A percentile compares a stretch with the other conserved stretches of the same genome.
Conservation (phyloP, 2,113 vertebrate genomes). For the Pomatostomus ruficeps region DNA sequence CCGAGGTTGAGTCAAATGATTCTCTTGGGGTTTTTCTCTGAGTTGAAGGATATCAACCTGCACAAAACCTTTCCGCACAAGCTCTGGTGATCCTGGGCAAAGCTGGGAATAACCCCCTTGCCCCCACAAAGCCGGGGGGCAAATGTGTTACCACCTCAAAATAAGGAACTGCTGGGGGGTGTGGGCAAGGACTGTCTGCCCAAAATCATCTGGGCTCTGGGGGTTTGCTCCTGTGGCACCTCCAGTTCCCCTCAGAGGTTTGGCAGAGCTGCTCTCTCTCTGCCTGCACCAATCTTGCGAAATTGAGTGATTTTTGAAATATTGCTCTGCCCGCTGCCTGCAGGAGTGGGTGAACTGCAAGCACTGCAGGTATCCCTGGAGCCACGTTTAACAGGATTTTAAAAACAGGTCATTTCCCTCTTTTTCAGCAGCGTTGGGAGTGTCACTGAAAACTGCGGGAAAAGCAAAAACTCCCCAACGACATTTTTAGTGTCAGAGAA, state of each 20-base stretch:
- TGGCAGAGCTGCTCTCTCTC: not conserved
- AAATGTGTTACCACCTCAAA: not conserved
- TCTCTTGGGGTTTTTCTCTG: not conserved
- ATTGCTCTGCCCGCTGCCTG: not conserved
- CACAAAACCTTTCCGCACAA: not conserved
- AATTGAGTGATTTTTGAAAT: not conserved
- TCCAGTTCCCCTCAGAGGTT: fast-evolving
- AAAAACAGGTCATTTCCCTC: no score
- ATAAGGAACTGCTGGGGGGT: not conserved
- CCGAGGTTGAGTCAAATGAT: not conserved
- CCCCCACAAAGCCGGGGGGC: not conserved
- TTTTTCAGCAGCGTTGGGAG: no score
- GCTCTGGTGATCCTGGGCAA: not conserved
- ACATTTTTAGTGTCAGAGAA: no score
- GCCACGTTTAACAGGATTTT: not conserved
- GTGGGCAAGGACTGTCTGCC: not conserved
- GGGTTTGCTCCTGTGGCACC: not conserved
- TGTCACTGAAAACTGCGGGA: no score
- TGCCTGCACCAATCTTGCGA: not conserved
- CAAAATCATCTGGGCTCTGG: not conserved
- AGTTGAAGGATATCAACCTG: not conserved
- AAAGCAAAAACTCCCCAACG: no score
- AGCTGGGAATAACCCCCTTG: not conserved
- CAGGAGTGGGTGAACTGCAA: not conserved
- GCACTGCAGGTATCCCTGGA: not conserved